Percentiles rank a stretch among this genome's conserved stretches.
Evolutionary conservation across 2,113 vertebrate species (phyloP).

Genomic region (Melierax canorus): DNA sequence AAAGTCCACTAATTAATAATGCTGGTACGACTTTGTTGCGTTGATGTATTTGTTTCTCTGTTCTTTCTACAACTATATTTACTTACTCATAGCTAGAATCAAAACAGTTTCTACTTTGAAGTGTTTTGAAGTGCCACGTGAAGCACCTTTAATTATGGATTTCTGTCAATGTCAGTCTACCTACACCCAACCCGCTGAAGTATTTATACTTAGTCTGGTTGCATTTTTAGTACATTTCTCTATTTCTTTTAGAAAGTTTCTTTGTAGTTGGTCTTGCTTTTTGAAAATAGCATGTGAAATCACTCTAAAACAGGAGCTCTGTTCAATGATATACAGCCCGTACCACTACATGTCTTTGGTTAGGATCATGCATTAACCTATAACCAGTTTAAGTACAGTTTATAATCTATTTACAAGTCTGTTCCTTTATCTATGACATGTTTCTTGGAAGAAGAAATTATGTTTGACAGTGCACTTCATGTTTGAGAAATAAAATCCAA

Average conservation of each 20-base stretch:
- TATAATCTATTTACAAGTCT: background rate
- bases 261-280: background rate
- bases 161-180: background rate
- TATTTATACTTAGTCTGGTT: background rate
- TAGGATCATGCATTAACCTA: background rate
- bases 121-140: background rate
- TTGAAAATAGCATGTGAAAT: background rate
- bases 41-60: background rate
- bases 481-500: background rate
- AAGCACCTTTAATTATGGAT: background rate
- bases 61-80: background rate
- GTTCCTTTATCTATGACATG: background rate
- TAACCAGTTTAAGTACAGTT: background rate
- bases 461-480: background rate
- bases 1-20: background rate
- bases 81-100: background rate
- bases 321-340: background rate
- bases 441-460: slow-evolving; percentile 15
- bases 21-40: background rate
- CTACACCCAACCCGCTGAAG: background rate
- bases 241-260: background rate
- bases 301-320: background rate
- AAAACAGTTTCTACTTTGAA: background rate
- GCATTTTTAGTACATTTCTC: background rate
- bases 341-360: background rate